Conservation (phyloP, 2,888 invertebrate species). For the Lasioglossum zephyrum region DNA sequence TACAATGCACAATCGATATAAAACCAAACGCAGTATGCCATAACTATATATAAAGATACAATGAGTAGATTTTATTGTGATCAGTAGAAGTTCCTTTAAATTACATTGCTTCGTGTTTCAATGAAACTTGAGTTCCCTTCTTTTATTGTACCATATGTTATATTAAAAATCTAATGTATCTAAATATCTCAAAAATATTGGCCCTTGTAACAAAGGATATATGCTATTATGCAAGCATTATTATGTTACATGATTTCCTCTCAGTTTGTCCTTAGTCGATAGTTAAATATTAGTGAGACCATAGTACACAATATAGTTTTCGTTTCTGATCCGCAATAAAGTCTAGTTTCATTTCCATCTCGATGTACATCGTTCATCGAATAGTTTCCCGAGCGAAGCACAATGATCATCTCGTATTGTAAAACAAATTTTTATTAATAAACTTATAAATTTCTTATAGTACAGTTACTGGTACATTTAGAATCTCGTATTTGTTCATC, state of each 20-base stretch:
- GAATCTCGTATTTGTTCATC: slow-evolving; percentile 26
- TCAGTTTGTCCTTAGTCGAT: slow-evolving; percentile 20
- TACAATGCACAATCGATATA: slow-evolving; percentile 33
- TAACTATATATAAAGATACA: slow-evolving; percentile 36
- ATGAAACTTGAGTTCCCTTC: slow-evolving; percentile 38
- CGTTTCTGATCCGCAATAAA: slow-evolving; percentile 42
- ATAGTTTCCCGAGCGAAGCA: slow-evolving; percentile 18
- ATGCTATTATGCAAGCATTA: slow-evolving; percentile 35
- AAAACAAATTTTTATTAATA: slow-evolving; percentile 41
- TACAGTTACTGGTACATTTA: slow-evolving; percentile 40
- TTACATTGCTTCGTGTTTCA: slow-evolving; percentile 17
- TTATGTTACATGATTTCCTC: slow-evolving; percentile 37
- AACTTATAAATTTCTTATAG: slow-evolving; percentile 30
- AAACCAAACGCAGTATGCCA: slow-evolving; percentile 34
- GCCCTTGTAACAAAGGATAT: slow-evolving; percentile 53
- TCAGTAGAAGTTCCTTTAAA: slow-evolving; percentile 29
- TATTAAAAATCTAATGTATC: slow-evolving; percentile 46
- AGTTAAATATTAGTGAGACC: slow-evolving; percentile 29
- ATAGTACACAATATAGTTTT: slow-evolving; percentile 19
- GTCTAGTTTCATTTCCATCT: slow-evolving; percentile 14
- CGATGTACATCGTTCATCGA: slow-evolving; percentile 6
- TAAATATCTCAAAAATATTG: slow-evolving; percentile 59
- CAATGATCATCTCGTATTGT: slow-evolving; percentile 23
- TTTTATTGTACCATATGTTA: slow-evolving; percentile 40
- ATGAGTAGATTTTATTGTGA: slow-evolving; percentile 30